phyloP scores from a whole-genome alignment of 2,113 vertebrate genomes.

The Phrynocephalus versicolor region DNA sequence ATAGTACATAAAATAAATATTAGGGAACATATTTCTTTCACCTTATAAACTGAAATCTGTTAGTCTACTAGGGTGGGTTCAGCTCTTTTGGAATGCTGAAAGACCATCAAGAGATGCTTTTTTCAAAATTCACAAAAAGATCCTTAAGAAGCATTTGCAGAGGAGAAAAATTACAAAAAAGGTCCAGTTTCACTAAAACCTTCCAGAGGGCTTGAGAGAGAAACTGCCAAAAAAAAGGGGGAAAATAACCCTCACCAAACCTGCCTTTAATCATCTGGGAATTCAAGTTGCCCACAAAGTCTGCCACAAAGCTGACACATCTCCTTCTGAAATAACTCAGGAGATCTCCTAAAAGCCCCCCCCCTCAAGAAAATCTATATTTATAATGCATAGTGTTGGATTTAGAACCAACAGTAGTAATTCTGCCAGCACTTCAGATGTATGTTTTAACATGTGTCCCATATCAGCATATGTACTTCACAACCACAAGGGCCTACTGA shows the following conservation, averaged over 20 bases:
- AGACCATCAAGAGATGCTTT: background rate
- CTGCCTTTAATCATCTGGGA: conserved; percentile 49
- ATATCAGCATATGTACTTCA: conserved; percentile 34
- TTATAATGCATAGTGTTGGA: conserved; percentile 42
- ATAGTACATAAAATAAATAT: background rate
- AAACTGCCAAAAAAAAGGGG: background rate
- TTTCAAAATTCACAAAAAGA: conserved; percentile 14
- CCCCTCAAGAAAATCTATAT: conserved; percentile 40
- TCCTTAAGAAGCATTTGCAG: conserved; percentile 37
- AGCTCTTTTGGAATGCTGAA: background rate
- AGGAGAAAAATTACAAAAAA: too few relatives aligned
- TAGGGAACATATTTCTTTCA: background rate
- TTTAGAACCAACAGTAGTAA: conserved; percentile 20
- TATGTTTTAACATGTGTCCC: background rate
- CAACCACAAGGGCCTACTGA: background rate
- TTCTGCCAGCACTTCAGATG: background rate
- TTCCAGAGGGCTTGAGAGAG: conserved; percentile 19
- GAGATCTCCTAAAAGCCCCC: conserved; percentile 12
- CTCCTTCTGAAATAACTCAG: conserved; percentile 27
- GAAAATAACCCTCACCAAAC: conserved; percentile 17
- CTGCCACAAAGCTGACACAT: conserved; percentile 45
- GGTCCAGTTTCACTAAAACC: conserved; percentile 43
- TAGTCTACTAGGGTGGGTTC: background rate
- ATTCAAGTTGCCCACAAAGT: conserved; percentile 33
- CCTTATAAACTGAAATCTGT: background rate